Evolutionary conservation across 1,140 invertebrate species (phyloP).

Genomic region (Hesperophylax magnus): DNA sequence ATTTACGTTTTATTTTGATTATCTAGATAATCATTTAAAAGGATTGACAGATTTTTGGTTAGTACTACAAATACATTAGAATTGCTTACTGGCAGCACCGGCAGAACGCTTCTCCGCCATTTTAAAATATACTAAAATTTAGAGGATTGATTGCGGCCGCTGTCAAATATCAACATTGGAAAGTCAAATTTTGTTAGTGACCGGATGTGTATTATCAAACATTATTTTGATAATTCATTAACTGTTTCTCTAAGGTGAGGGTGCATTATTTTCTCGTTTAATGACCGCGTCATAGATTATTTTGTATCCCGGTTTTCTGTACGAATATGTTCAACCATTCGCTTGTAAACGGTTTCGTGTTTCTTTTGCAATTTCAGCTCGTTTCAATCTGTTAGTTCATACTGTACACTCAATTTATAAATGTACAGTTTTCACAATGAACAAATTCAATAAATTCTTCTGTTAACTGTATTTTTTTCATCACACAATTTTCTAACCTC

Average conservation of each 20-base stretch:
- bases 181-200: conserved; percentile 18
- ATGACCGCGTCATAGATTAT: not conserved
- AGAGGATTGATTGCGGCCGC: not conserved
- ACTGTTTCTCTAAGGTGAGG: not conserved
- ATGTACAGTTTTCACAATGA: too few relatives aligned
- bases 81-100: not conserved
- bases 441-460: too few relatives aligned
- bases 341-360: conserved; percentile 1
- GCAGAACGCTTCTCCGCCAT: conserved; percentile 33
- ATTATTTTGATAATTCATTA: not conserved
- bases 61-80: too few relatives aligned
- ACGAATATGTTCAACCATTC: not conserved
- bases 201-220: not conserved
- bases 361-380: not conserved
- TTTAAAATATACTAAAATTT: conserved; percentile 9
- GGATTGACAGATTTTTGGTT: too few relatives aligned
- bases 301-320: not conserved
- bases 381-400: not conserved
- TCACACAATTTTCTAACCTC: too few relatives aligned
- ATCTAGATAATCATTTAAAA: too few relatives aligned
- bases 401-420: too few relatives aligned
- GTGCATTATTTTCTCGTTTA: not conserved
- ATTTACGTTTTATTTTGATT: too few relatives aligned
- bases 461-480: too few relatives aligned
- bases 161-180: conserved; percentile 27